A percentile compares a stretch with the other conserved stretches of the same genome.
Conservation (phyloP, 2,888 invertebrate species). For the Erynnis tages region DNA sequence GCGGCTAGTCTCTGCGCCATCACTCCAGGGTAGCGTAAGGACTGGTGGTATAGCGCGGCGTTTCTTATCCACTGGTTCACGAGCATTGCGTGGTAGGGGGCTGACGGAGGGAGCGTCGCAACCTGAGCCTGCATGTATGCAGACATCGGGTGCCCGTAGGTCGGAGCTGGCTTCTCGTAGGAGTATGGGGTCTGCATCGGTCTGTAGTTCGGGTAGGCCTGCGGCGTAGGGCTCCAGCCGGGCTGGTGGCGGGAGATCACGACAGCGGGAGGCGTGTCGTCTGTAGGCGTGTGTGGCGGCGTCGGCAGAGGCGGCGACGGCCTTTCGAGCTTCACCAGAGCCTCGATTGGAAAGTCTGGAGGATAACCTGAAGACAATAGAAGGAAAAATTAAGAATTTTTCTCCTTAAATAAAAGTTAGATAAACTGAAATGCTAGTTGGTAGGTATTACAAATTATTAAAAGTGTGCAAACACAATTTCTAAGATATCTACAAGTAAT, state of each 20-base stretch:
- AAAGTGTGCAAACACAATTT: too few species aligned
- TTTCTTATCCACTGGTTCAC: slow-evolving; percentile 89
- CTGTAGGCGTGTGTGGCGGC: slow-evolving; percentile 88
- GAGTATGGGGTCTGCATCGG: slow-evolving; percentile 64
- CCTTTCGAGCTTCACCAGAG: slow-evolving; percentile 81
- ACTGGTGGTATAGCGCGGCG: slow-evolving; percentile 85
- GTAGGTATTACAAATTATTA: too few species aligned
- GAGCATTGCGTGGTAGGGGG: slow-evolving; percentile 82
- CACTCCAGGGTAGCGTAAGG: slow-evolving; percentile 68
- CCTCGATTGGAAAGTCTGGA: slow-evolving; percentile 81
- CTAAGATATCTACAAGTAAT: too few species aligned
- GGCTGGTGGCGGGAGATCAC: slow-evolving; percentile 68
- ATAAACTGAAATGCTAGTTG: too few species aligned
- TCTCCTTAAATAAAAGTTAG: neutral
- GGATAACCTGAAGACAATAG: slow-evolving; percentile 75
- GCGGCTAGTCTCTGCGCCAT: slow-evolving; percentile 77
- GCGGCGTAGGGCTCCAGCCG: slow-evolving; percentile 59
- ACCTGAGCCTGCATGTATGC: slow-evolving; percentile 75
- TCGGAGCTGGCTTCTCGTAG: slow-evolving; percentile 66
- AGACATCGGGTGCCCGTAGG: slow-evolving; percentile 67
- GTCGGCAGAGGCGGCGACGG: slow-evolving; percentile 85
- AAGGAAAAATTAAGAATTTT: slow-evolving; percentile 6
- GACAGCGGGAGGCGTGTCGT: slow-evolving; percentile 77
- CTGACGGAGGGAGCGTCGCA: slow-evolving; percentile 67
- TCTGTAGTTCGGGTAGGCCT: slow-evolving; percentile 63